Evolutionary conservation across 92 coral and sea anemone genomes (phyloP).

Genomic region (Desmophyllum pertusum): DNA sequence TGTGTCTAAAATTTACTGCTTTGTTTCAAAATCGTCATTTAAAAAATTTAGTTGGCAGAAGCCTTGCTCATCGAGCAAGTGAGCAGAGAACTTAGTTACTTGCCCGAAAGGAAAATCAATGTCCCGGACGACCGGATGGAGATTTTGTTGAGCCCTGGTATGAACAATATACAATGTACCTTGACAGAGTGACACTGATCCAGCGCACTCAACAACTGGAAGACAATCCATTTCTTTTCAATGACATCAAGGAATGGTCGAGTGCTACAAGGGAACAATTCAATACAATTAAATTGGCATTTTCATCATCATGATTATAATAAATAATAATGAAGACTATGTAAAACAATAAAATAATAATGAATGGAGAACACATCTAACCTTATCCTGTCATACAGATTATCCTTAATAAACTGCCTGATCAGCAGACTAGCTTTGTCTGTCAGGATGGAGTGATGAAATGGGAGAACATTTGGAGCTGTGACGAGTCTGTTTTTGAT

Average conservation of each 20-base stretch:
- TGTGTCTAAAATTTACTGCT: too few relatives aligned
- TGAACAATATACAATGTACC: conserved; percentile 40
- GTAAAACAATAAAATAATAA: too few relatives aligned
- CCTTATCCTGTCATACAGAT: conserved; percentile 97
- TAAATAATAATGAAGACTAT: too few relatives aligned
- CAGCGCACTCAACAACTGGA: conserved; percentile 88
- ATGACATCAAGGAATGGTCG: conserved; percentile 92
- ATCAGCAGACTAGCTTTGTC: conserved; percentile 93
- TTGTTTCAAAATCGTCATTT: too few relatives aligned
- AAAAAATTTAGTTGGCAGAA: too few relatives aligned
- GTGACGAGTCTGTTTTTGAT: conserved; percentile 69
- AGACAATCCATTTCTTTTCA: conserved; percentile 98
- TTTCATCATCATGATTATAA: too few relatives aligned
- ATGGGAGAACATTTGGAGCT: conserved; percentile 89
- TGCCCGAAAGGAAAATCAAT: too few relatives aligned
- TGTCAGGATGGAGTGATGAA: conserved; percentile 84
- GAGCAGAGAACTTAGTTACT: too few relatives aligned
- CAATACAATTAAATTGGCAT: background rate
- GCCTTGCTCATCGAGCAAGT: too few relatives aligned
- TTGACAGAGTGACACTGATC: conserved; percentile 90
- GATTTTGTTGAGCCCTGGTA: too few relatives aligned
- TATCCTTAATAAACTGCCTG: conserved; percentile 92
- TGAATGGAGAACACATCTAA: conserved; percentile 32
- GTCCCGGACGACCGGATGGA: too few relatives aligned
- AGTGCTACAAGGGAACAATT: conserved; percentile 59